Base-by-base conservation (phyloP, 2,797 vertebrate genomes). In the Parauchenoglanis ngamensis region DNA sequence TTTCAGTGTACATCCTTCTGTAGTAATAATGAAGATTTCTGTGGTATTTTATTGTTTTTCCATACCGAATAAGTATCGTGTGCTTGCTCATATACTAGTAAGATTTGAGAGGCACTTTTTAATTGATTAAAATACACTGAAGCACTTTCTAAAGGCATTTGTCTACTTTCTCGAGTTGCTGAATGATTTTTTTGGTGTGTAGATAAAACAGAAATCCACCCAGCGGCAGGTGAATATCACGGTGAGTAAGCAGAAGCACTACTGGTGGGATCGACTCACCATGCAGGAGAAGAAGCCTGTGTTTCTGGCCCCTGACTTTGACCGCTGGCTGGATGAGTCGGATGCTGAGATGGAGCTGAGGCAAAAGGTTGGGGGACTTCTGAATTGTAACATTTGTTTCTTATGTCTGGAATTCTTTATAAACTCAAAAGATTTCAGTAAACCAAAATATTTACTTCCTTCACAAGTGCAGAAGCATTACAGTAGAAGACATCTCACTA, bases 311-410 rank as follows among this genome's bases (percentile, higher is more conserved):
- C 97, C 98, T 0, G 98, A 99, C 92, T 99, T 98, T 40, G 98
- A 99, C 91, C 97, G 98, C 92, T 99, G 98, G 98, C 87, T 99
- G 90, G 98, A 99, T 0, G 98, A 99, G 90, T 99, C 98, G 0
- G 98, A 99, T 70, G 98, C 98, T 0, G 98, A 99, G 92, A 97
- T 97, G 97, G 98, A 99, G 91, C 96, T 98, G 75, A 94, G 92
- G 88, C 96, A 97, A 91, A 98, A 98, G 96, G 98, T 98, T 89
- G 11, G 40, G 90, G 90, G 94, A 79, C 10, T 83, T 89, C 76
- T 72, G 70, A 56, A 79, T 35, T 35, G 8, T 35, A 77, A 28
- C 54, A 59, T 13, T 3, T 13, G 28, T 59, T 59, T 57, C 4
- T 57, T 23, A 35, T 78, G 28, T 13, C 31, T 23, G 31, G 31